Evolutionary conservation across 2,113 vertebrate species (phyloP), one percentile per base, ranked within the genome.

Genomic region (Zosterops lateralis): DNA sequence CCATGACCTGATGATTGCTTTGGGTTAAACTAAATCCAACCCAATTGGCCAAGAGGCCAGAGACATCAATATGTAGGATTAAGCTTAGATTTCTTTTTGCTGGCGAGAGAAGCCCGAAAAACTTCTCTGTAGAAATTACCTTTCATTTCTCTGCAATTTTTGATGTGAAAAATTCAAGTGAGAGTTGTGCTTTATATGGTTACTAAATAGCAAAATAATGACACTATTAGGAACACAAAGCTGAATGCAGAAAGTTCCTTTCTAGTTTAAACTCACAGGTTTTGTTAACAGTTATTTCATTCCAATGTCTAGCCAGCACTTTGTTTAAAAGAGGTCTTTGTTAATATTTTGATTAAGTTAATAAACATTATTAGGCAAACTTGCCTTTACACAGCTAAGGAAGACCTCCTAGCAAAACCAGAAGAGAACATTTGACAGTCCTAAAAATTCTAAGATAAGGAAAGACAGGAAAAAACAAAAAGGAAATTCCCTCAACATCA

Each of bases 321-420:
- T 90, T 80, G 82, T 95, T 96, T 93, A 96, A 95, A 95, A 76
- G 60, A 92, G 31, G 22, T 40, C 89, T 95, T 92, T 91, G 94
- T 95, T 96, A 95, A 95, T 93, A 74, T 95, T 95, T 93, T 94
- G 84, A 70, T 95, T 89, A 93, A 66, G 44, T 82, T 93, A 79
- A 96, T 93, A 95, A 96, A 95, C 78, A 93, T 83, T 89, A 76
- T 87, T 85, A 91, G 47, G 87, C 74, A 84, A 89, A 91, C 92
- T 90, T 83, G 38, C 62, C 67, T 95, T 58, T 85, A 40, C 54
- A n/a, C 28, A 76, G 82, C 66, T 64, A 87, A 93, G 38, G 34
- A 86, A 87, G 81, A 89, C 81, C 66, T 93, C 83, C 70, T 88
- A 93, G 50, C 21, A 92, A 89, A 95, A 83, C 32, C 64, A 80